Conservation (phyloP, 2,113 vertebrate species). For the Trachemys scripta region DNA sequence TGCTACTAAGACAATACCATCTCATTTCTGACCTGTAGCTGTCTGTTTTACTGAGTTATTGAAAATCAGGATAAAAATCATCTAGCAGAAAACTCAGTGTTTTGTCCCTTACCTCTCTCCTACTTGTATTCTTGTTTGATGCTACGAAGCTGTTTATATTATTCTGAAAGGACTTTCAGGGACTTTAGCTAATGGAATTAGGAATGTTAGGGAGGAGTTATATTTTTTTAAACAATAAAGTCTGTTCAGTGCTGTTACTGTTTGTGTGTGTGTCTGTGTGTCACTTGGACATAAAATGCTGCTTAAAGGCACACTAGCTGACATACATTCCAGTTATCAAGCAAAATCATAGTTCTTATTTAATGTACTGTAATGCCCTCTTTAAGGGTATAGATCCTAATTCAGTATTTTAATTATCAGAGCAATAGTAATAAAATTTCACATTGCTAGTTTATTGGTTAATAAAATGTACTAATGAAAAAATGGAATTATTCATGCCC, state of each 20-base stretch:
- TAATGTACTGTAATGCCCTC: not conserved
- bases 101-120: not conserved
- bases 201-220: not conserved
- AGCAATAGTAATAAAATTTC: not conserved
- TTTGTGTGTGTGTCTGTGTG: too few species aligned
- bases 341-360: not conserved
- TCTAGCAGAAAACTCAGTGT: not conserved
- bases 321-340: not conserved
- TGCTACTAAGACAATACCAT: not conserved
- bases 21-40: not conserved
- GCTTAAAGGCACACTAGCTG: not conserved
- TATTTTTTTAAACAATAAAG: not conserved
- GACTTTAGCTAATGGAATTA: not conserved
- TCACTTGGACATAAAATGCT: not conserved
- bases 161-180: not conserved
- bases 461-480: not conserved
- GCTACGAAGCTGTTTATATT: not conserved
- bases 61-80: conserved; percentile 22
- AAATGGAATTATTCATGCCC: not conserved
- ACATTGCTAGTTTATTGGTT: not conserved
- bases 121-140: not conserved
- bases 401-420: not conserved
- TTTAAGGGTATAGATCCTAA: not conserved
- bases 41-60: not conserved
- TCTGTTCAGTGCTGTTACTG: not conserved